A percentile compares a stretch with the other conserved stretches of the same genome.
These are phyloP conservation scores for Trissolcus japonicus DNA, from an alignment of 2,888 invertebrate genomes.

Conservation along the genomic window DNA sequence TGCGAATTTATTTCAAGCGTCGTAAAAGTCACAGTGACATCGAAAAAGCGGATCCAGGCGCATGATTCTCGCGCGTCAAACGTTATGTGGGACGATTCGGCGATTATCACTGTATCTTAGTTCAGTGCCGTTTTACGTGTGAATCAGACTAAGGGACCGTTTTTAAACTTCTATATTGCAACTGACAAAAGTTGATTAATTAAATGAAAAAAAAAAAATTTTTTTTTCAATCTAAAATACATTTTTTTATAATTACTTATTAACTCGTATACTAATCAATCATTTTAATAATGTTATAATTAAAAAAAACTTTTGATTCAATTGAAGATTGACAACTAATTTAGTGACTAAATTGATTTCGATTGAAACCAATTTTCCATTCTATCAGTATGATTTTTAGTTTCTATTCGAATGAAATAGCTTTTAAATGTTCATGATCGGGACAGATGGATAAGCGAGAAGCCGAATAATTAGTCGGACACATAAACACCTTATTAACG, in stretches of 20 bases:
- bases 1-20: slow-evolving; percentile 24
- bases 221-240: not conserved
- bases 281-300: not conserved
- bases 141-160: slow-evolving; percentile 21
- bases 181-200: not conserved
- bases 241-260: not conserved
- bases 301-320: not conserved
- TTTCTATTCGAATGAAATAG: too few relatives aligned
- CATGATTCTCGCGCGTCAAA: slow-evolving; percentile 33
- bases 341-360: too few relatives aligned
- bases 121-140: slow-evolving; percentile 29
- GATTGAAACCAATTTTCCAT: too few relatives aligned
- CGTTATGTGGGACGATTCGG: slow-evolving; percentile 34
- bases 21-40: slow-evolving; percentile 44
- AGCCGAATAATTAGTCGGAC: too few relatives aligned
- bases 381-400: too few relatives aligned
- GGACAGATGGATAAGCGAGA: too few relatives aligned
- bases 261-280: not conserved
- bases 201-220: not conserved
- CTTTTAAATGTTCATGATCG: too few relatives aligned
- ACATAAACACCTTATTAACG: too few relatives aligned
- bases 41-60: slow-evolving; percentile 37
- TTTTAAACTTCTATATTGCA: not conserved
- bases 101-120: slow-evolving; percentile 29
- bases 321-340: too few relatives aligned